Evolutionary conservation across 2,888 invertebrate species (phyloP).

Genomic region (Dastarcus helophoroides): DNA sequence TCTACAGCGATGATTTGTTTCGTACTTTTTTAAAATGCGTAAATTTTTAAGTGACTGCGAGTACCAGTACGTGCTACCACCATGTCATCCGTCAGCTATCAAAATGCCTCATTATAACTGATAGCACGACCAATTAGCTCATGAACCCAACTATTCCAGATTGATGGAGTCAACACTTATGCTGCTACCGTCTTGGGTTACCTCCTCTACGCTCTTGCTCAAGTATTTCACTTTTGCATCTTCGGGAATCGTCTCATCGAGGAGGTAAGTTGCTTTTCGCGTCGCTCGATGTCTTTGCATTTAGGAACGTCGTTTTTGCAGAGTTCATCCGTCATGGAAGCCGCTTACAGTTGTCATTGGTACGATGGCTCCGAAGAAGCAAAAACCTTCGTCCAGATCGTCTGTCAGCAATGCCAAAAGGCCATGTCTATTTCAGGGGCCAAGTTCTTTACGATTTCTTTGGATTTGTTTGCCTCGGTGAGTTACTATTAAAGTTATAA

Average conservation of each 20-base stretch:
- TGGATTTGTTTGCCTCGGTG: slow-evolving; percentile 81
- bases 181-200: slow-evolving; percentile 71
- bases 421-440: slow-evolving; percentile 82
- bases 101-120: not conserved
- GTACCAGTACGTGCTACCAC: not conserved
- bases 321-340: slow-evolving; percentile 88
- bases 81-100: not conserved
- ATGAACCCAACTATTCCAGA: slow-evolving; percentile 36
- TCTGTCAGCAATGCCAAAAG: slow-evolving; percentile 83
- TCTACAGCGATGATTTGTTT: too few species aligned
- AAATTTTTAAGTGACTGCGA: too few species aligned
- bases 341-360: slow-evolving; percentile 84
- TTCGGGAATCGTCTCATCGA: slow-evolving; percentile 79
- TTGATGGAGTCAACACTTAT: slow-evolving; percentile 64
- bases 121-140: not conserved
- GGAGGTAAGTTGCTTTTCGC: slow-evolving; percentile 48
- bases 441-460: slow-evolving; percentile 78
- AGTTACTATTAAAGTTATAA: too few species aligned
- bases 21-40: too few species aligned
- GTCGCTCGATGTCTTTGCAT: not conserved
- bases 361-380: slow-evolving; percentile 85
- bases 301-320: slow-evolving; percentile 30
- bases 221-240: slow-evolving; percentile 80
- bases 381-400: slow-evolving; percentile 82
- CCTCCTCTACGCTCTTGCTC: slow-evolving; percentile 65